Conservation (phyloP, 2,797 vertebrate genomes). For the Botia almorhae region DNA sequence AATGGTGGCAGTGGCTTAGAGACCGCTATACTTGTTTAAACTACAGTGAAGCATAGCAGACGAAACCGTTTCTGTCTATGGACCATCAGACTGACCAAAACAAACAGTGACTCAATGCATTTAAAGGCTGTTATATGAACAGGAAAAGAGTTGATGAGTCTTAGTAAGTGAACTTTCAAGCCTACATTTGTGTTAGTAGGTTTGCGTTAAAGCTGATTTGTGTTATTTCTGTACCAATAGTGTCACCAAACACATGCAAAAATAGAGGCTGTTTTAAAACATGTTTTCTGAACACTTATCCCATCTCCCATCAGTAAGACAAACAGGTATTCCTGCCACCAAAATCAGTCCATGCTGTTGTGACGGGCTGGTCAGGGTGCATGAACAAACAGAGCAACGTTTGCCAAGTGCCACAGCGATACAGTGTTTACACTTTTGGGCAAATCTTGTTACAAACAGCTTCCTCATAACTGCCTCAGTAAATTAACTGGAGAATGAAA, state of each 20-base stretch:
- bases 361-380: background rate
- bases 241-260: background rate
- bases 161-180: background rate
- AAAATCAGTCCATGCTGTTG: background rate
- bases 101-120: background rate
- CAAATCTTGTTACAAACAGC: background rate
- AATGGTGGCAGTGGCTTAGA: conserved; percentile 67
- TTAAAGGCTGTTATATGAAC: background rate
- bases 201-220: background rate
- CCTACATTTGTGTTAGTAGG: background rate
- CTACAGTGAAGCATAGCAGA: conserved; percentile 64
- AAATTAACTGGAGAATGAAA: background rate
- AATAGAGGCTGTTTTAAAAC: background rate
- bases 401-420: background rate
- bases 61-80: conserved; percentile 42
- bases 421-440: background rate
- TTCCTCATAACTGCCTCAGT: background rate
- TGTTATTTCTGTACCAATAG: background rate
- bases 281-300: background rate
- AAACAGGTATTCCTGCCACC: background rate
- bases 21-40: conserved; percentile 73
- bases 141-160: conserved; percentile 2
- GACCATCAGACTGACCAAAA: conserved; percentile 27
- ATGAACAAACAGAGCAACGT: background rate
- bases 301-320: background rate